A percentile compares a stretch with the other conserved stretches of the same genome.
Evolutionary conservation across 2,113 vertebrate genomes (phyloP).

Genomic region (Chaetops frenatus): DNA sequence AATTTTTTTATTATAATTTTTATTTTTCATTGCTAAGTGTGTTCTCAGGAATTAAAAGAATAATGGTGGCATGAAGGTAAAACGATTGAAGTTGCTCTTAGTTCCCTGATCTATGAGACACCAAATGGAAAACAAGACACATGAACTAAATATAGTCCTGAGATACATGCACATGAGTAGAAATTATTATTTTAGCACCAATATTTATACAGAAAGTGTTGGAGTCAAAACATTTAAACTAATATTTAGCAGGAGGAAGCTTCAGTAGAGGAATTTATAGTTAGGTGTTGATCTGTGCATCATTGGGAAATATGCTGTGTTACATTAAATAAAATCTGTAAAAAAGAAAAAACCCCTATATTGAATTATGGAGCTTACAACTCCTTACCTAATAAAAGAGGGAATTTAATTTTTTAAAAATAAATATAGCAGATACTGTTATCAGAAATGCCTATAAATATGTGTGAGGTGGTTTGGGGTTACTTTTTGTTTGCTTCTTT

Average conservation of each 20-base stretch:
- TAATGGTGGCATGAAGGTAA: not conserved
- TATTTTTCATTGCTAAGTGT: not conserved
- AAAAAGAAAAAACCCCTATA: not conserved
- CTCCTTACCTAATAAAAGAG: fast-evolving
- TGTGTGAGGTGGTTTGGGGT: fast-evolving
- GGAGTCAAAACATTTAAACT: not conserved
- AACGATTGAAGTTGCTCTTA: not conserved
- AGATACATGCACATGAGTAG: not conserved
- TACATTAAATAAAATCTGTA: not conserved
- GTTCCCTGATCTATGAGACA: not conserved
- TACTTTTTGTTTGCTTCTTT: too few species aligned
- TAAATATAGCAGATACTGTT: too few species aligned
- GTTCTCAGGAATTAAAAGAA: not conserved
- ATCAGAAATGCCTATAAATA: not conserved
- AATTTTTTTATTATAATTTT: not conserved
- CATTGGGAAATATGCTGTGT: not conserved
- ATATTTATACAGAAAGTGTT: not conserved
- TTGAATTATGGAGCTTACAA: not conserved
- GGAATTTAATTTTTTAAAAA: too few species aligned
- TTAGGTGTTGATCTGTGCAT: not conserved
- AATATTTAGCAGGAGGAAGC: not conserved
- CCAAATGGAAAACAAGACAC: not conserved
- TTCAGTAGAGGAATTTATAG: not conserved
- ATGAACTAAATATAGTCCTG: not conserved
- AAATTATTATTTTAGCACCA: not conserved